Conservation (phyloP, 1,140 invertebrate species). For the Ceratosolen fusciceps region DNA sequence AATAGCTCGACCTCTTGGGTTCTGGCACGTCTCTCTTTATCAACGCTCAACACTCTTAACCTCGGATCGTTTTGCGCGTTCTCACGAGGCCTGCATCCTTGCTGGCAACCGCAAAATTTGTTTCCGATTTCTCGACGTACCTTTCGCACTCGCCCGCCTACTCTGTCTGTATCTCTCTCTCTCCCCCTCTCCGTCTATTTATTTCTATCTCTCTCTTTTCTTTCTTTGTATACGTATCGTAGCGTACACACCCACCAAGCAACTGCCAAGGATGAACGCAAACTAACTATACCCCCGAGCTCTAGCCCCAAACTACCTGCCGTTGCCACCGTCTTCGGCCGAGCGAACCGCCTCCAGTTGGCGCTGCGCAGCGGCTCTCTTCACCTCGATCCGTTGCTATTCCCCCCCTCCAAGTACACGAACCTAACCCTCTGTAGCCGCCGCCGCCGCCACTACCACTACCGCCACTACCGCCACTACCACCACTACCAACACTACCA, state of each 20-base stretch:
- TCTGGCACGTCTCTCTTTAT: background rate
- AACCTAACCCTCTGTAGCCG: background rate
- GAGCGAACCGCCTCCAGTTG: conserved; percentile 3
- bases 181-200: background rate
- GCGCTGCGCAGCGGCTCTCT: conserved; percentile 45
- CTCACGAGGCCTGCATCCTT: background rate
- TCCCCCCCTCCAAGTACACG: conserved; percentile 7
- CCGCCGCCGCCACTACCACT: background rate
- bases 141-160: too few relatives aligned
- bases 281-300: conserved; percentile 13
- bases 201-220: background rate
- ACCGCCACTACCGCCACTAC: background rate
- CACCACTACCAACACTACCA: too few relatives aligned
- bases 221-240: too few relatives aligned
- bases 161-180: background rate
- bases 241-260: background rate
- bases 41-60: background rate
- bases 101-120: background rate
- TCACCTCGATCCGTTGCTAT: conserved; percentile 26
- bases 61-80: background rate
- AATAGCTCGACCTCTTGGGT: background rate
- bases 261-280: background rate
- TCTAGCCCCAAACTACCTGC: conserved; percentile 8
- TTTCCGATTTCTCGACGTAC: too few relatives aligned
- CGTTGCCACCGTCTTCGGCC: background rate